Evolutionary conservation across 30 jellyfish, hydroid and myxozoan genomes (phyloP), one percentile per base, ranked within the genome.

Genomic region (Pseudorhiza aurosa): DNA sequence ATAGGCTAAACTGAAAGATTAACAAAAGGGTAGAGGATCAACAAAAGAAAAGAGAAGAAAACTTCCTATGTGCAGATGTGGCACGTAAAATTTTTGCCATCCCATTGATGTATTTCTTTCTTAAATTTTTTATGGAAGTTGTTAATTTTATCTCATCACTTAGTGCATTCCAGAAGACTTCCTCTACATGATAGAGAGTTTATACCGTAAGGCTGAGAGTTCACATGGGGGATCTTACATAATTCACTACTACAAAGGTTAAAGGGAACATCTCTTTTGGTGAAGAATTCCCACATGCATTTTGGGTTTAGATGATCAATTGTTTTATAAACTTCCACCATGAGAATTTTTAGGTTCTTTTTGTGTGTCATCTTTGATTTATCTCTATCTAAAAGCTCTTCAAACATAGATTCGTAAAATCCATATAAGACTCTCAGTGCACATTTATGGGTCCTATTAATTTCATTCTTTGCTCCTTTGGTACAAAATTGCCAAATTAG

Each of bases 381-480:
- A 36, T 37, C 84, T 71, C 53, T 70, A 43, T 73, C 71, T 32
- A 73, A 15, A 50, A 43, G 75, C 36, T 73, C 75, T 47, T 73
- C 87, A 51, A 73, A 73, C 40, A 75, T 29, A 37, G 87, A 50
- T 53, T 73, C 87, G 62, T 70, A 70, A 46, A 30, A 65, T 32
- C 45, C 32, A 40, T 32, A 55, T 53, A 55, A 60, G 27, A 33
- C 56, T 49, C 85, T 70, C 71, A 70, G 71, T 25, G 85, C 85
- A 70, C 85, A 72, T 31, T 70, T 70, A 32, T 47, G 70, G 18
- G 85, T 70, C 72, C 71, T 46, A 49, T 70, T 70, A 18, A 70
- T 70, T 70, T 45, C 72, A 10, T 0, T 70, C n/a, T 70, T 70
- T 11, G 85, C 85, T 21, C 36, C 51, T 70, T 70, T 70, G 72